phyloP scores from a whole-genome alignment of 2,888 invertebrate species.

The Itoplectis maculator region DNA sequence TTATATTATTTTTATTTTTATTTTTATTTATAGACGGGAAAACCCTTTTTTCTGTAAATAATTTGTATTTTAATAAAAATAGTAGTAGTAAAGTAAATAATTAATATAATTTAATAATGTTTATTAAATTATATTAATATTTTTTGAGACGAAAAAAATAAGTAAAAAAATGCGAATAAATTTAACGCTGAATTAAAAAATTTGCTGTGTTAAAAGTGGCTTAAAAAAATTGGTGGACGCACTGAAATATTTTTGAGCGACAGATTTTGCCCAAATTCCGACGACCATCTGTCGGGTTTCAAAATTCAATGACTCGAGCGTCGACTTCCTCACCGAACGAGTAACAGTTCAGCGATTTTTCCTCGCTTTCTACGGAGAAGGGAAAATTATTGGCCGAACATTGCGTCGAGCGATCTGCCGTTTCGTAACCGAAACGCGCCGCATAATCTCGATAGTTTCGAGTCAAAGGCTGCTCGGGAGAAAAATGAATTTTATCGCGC shows the following conservation, averaged over 20 bases:
- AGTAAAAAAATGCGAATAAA: no score
- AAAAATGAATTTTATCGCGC: conserved; percentile 42
- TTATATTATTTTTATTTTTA: background rate
- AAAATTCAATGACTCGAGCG: background rate
- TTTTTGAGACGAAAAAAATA: no score
- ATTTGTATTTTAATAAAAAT: background rate
- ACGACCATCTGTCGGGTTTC: background rate
- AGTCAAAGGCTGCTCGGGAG: conserved; percentile 52
- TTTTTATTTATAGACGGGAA: background rate
- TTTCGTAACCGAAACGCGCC: conserved; percentile 44
- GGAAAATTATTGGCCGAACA: conserved; percentile 31
- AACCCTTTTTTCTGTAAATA: background rate
- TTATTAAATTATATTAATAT: no score
- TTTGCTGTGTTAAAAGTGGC: no score
- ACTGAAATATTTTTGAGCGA: no score
- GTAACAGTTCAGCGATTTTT: conserved; percentile 2
- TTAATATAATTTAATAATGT: no score
- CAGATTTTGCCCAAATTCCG: background rate
- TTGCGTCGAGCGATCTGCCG: conserved; percentile 48
- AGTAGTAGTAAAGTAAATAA: no score
- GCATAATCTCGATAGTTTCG: conserved; percentile 47
- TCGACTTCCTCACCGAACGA: background rate
- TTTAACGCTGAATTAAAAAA: no score
- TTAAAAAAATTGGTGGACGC: no score
- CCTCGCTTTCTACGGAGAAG: conserved; percentile 4